phyloP scores from a whole-genome alignment of 2,797 vertebrate species.

The Ctenochaetus hawaiiensis region DNA sequence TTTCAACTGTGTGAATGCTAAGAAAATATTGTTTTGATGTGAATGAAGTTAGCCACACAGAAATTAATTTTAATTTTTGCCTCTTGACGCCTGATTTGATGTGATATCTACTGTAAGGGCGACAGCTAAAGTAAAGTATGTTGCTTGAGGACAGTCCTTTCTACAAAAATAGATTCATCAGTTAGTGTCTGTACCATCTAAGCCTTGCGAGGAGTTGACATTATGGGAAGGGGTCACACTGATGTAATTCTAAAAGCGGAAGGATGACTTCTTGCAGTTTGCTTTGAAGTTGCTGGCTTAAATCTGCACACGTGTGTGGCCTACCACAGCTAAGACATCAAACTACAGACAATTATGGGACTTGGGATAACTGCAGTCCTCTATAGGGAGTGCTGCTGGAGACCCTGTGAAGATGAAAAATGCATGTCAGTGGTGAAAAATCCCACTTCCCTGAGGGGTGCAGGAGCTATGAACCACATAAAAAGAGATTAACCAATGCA shows the following conservation, averaged over 20 bases:
- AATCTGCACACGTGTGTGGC: slow-evolving; percentile 43
- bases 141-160: slow-evolving; percentile 16
- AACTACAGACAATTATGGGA: slow-evolving; percentile 59
- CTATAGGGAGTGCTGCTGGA: slow-evolving; percentile 61
- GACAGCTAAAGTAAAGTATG: slow-evolving; percentile 33
- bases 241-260: slow-evolving; percentile 23
- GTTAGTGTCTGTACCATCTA: slow-evolving; percentile 10
- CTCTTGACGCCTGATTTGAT: slow-evolving; percentile 29
- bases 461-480: slow-evolving; percentile 72
- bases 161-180: slow-evolving; percentile 30
- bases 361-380: slow-evolving; percentile 81
- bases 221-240: slow-evolving; percentile 31
- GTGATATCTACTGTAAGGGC: neutral
- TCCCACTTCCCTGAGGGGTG: slow-evolving; percentile 55
- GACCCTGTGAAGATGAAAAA: slow-evolving; percentile 71
- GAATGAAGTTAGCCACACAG: slow-evolving; percentile 10
- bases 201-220: slow-evolving; percentile 36
- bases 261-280: slow-evolving; percentile 14
- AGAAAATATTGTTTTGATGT: slow-evolving; percentile 38
- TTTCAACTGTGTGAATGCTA: slow-evolving; percentile 37
- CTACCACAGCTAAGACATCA: slow-evolving; percentile 51
- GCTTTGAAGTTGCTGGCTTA: slow-evolving; percentile 29
- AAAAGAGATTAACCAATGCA: slow-evolving; percentile 69
- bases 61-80: slow-evolving; percentile 8
- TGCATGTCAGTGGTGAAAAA: slow-evolving; percentile 81